phyloP scores from a whole-genome alignment of 2,797 vertebrate species.

The Pogoniulus pusillus region DNA sequence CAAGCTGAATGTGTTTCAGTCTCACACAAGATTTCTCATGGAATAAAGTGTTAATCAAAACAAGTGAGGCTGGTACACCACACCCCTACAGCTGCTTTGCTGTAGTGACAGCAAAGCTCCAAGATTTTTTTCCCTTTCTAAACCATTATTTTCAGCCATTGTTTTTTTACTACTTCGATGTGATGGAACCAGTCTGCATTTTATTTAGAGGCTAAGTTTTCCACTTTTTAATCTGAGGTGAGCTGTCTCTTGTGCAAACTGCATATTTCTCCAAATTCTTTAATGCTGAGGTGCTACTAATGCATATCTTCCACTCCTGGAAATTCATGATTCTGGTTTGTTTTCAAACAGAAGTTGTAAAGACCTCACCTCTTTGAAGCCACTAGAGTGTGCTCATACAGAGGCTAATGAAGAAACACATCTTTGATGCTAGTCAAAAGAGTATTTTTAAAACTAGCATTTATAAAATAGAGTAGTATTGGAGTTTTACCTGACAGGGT shows the following conservation, averaged over 20 bases:
- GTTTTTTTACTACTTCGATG: background rate
- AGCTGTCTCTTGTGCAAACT: background rate
- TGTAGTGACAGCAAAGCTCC: background rate
- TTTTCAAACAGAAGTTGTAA: background rate
- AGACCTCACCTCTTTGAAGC: background rate
- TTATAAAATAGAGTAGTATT: background rate
- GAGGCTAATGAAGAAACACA: background rate
- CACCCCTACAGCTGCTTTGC: background rate
- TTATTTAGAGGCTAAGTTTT: background rate
- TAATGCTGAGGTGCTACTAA: background rate
- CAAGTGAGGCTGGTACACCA: background rate
- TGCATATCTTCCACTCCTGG: background rate
- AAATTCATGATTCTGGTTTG: background rate
- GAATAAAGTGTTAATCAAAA: conserved; percentile 10
- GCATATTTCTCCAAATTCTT: background rate
- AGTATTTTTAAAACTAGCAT: background rate
- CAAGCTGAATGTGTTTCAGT: background rate
- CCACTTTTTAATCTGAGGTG: background rate
- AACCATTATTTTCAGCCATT: background rate
- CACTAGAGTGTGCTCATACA: conserved; percentile 58
- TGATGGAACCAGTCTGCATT: background rate
- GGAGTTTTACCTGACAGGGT: conserved; percentile 87
- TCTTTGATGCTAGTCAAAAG: background rate
- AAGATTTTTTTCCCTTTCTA: background rate
- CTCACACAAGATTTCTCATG: background rate